A percentile compares a stretch with the other conserved stretches of the same genome.
Conservation (phyloP, 2,113 vertebrate species). For the Phylloscopus whistleri region DNA sequence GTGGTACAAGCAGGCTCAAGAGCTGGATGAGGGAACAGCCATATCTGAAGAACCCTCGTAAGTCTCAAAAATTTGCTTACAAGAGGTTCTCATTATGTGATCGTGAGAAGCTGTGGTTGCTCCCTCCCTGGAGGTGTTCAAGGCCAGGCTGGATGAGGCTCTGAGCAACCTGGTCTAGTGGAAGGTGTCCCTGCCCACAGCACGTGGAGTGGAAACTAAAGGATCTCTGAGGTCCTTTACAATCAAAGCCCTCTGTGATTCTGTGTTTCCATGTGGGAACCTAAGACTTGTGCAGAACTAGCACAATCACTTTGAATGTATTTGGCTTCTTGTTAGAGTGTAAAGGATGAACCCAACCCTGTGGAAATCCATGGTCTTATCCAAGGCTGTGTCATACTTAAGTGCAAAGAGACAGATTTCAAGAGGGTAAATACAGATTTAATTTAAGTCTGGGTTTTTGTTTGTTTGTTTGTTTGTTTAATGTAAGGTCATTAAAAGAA, state of each 20-base stretch:
- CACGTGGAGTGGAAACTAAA: fast-evolving
- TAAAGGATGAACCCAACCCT: neutral
- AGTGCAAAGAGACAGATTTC: neutral
- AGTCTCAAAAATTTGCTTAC: constrained; percentile 67
- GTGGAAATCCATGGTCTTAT: neutral
- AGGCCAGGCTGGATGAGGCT: neutral
- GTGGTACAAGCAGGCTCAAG: constrained; percentile 95
- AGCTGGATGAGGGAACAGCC: constrained; percentile 84
- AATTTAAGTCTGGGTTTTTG: neutral
- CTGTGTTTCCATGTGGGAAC: neutral
- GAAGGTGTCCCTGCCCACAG: neutral
- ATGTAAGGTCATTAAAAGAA: neutral
- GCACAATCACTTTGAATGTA: neutral
- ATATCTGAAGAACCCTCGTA: constrained; percentile 91
- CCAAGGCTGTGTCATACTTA: neutral
- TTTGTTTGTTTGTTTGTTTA: no score
- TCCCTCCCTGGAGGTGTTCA: neutral
- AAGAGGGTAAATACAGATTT: neutral
- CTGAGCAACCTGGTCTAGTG: neutral
- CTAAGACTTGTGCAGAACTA: neutral
- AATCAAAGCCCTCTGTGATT: neutral
- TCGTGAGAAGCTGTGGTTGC: neutral
- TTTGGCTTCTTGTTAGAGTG: neutral
- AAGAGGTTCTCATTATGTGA: neutral
- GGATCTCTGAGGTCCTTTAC: neutral